phyloP scores from a whole-genome alignment of 37 sponge, comb jelly and placozoan genomes.

The Ianthella basta region DNA sequence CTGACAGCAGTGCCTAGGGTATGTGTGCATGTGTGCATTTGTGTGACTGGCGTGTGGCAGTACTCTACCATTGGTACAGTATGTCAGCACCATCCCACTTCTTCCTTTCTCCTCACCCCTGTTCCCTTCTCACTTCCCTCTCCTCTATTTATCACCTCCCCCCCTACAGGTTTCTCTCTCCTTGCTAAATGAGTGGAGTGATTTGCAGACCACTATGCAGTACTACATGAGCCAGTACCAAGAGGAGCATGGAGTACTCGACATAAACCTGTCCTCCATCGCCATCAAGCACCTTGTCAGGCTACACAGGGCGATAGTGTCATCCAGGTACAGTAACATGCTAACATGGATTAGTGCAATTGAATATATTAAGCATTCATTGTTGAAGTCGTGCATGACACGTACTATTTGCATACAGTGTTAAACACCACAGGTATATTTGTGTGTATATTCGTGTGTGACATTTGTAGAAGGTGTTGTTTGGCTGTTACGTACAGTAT shows the following conservation, averaged over 20 bases:
- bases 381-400: too few relatives aligned
- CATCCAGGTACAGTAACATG: conserved; percentile 50
- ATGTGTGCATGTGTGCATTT: not conserved
- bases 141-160: too few relatives aligned
- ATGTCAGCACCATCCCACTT: too few relatives aligned
- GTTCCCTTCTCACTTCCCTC: too few relatives aligned
- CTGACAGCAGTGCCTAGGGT: conserved; percentile 7
- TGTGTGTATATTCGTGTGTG: too few relatives aligned
- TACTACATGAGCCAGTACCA: conserved; percentile 55
- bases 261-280: conserved; percentile 58
- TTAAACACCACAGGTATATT: too few relatives aligned
- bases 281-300: conserved; percentile 49
- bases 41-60: not conserved
- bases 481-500: too few relatives aligned
- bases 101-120: too few relatives aligned
- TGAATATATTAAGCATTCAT: too few relatives aligned
- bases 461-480: too few relatives aligned
- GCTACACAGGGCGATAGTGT: conserved; percentile 73
- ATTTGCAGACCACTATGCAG: conserved; percentile 24
- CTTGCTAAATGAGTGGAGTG: conserved; percentile 46
- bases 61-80: not conserved
- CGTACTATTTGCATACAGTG: too few relatives aligned
- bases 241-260: conserved; percentile 52
- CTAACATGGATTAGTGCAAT: not conserved
- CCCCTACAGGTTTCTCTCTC: conserved; percentile 43